Evolutionary conservation across 1,140 invertebrate species (phyloP).

Genomic region (Pseudomyrmex flavicornis): DNA sequence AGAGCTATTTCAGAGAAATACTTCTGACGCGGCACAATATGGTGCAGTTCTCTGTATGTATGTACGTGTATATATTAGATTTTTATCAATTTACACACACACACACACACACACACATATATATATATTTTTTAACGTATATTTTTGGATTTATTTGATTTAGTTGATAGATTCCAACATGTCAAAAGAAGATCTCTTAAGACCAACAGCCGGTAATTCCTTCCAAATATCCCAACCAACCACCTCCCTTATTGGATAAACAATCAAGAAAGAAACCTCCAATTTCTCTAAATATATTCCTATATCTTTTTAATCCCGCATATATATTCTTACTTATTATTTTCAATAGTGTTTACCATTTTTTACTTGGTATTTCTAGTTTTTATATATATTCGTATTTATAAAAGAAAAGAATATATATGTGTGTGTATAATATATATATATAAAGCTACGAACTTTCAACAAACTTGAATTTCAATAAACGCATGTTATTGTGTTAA

Average conservation of each 20-base stretch:
- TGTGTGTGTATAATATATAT: too few relatives aligned
- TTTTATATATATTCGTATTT: too few relatives aligned
- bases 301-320: background rate
- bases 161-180: conserved; percentile 70
- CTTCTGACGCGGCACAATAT: too few relatives aligned
- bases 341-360: background rate
- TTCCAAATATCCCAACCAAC: conserved; percentile 62
- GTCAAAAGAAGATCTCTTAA: conserved; percentile 70
- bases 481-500: background rate
- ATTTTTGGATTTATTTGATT: conserved; percentile 63
- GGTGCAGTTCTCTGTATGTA: too few relatives aligned
- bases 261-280: conserved; percentile 26
- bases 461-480: background rate
- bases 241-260: conserved; percentile 62
- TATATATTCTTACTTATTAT: background rate
- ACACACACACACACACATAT: too few relatives aligned
- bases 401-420: too few relatives aligned
- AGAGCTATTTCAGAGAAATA: too few relatives aligned
- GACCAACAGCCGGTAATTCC: conserved; percentile 68
- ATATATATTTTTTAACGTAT: background rate
- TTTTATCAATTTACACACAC: too few relatives aligned
- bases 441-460: background rate
- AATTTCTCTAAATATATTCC: background rate
- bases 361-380: too few relatives aligned
- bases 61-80: too few relatives aligned